Percentiles rank a stretch among this genome's conserved stretches.
Conservation (phyloP, 2,113 vertebrate genomes). For the Zootoca vivipara region DNA sequence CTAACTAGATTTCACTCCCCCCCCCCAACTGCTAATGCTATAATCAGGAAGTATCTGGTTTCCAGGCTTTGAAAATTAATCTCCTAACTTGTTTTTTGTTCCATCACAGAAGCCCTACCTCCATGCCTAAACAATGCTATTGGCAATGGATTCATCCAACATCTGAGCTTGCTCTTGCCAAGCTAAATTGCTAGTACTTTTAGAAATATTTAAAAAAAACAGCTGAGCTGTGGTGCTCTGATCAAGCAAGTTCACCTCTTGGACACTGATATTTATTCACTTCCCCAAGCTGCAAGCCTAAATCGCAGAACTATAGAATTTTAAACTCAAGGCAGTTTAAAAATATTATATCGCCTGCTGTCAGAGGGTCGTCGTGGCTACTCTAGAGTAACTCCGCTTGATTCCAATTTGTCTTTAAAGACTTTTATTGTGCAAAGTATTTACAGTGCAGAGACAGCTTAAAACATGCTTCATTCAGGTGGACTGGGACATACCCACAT, state of each 20-base stretch:
- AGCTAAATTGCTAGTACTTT: neutral
- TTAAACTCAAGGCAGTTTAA: neutral
- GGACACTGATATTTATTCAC: neutral
- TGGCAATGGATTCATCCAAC: neutral
- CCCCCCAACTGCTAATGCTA: too few species aligned
- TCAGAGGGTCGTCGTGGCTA: too few species aligned
- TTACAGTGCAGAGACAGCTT: too few species aligned
- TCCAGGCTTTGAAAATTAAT: neutral
- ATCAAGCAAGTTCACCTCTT: neutral
- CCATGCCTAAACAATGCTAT: neutral
- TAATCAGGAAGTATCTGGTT: neutral
- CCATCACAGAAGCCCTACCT: neutral
- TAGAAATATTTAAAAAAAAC: neutral
- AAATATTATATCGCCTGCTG: too few species aligned
- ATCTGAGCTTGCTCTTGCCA: neutral
- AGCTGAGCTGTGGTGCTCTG: neutral
- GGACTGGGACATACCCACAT: too few species aligned
- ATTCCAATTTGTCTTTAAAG: too few species aligned
- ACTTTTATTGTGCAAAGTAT: too few species aligned
- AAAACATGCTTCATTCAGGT: too few species aligned
- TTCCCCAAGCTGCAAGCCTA: neutral
- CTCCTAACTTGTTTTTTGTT: neutral
- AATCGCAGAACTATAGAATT: neutral
- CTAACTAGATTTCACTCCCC: too few species aligned
- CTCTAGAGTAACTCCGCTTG: too few species aligned